phyloP scores from a whole-genome alignment of 2,113 vertebrate genomes.

The Takifugu flavidus region DNA sequence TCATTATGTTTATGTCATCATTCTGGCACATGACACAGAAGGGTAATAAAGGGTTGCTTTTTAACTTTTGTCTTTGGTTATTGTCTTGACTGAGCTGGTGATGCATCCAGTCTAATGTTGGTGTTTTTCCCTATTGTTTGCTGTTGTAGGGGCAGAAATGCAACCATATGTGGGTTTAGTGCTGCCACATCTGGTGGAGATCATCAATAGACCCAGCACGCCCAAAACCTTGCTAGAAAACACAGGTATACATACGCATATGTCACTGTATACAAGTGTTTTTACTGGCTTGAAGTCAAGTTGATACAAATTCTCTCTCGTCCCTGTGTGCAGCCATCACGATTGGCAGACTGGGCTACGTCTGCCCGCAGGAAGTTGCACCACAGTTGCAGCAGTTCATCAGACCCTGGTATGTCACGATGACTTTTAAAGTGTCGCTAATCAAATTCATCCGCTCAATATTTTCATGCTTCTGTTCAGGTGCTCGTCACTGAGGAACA shows the following conservation, averaged over 20 bases:
- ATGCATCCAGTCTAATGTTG: neutral
- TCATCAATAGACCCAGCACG: conserved; percentile 93
- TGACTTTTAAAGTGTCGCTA: neutral
- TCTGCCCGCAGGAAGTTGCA: conserved; percentile 94
- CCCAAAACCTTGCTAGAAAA: conserved; percentile 94
- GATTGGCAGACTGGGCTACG: conserved; percentile 89
- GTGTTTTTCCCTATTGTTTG: neutral
- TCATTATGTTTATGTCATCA: neutral
- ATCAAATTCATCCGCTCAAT: neutral
- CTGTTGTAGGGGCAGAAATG: conserved; percentile 86
- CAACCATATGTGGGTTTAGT: conserved; percentile 92
- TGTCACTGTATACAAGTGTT: neutral
- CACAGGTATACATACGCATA: conserved; percentile 74
- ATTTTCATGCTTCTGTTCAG: conserved; percentile 41
- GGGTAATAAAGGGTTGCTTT: neutral
- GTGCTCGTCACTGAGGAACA: conserved; percentile 91
- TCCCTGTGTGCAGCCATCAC: conserved; percentile 81
- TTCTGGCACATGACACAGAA: neutral
- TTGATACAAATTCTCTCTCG: neutral
- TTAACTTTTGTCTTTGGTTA: neutral
- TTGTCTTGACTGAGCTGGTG: neutral
- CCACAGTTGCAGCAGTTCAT: conserved; percentile 94
- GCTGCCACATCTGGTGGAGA: conserved; percentile 89
- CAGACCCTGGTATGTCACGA: conserved; percentile 83
- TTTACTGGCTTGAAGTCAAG: neutral